Evolutionary conservation across 2,888 invertebrate genomes (phyloP).

Genomic region (Lycia hirtaria): DNA sequence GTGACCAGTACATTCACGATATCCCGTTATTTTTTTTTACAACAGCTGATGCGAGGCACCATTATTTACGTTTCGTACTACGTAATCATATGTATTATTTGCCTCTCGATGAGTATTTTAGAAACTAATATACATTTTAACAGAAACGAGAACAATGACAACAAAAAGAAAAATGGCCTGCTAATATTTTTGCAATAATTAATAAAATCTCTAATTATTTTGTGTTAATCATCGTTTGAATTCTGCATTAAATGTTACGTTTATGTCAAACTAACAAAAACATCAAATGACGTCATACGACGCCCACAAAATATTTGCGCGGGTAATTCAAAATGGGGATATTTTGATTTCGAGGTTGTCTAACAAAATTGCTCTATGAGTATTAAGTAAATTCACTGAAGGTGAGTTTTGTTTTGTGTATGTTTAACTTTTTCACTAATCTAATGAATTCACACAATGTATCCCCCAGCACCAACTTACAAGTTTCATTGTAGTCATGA

Average conservation of each 20-base stretch:
- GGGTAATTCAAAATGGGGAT: slow-evolving; percentile 56
- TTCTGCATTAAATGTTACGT: slow-evolving; percentile 40
- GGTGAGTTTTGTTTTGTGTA: no score
- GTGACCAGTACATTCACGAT: slow-evolving; percentile 81
- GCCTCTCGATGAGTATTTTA: not conserved
- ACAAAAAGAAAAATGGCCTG: no score
- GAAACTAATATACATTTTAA: not conserved
- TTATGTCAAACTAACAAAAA: slow-evolving; percentile 43
- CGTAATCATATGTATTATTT: not conserved
- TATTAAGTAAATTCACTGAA: no score
- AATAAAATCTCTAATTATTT: not conserved
- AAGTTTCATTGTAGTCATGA: no score
- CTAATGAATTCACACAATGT: no score
- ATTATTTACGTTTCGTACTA: slow-evolving; percentile 57
- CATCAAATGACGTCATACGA: slow-evolving; percentile 63
- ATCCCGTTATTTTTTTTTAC: slow-evolving; percentile 83
- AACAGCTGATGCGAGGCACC: slow-evolving; percentile 80
- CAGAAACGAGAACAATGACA: no score
- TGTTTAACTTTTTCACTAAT: no score
- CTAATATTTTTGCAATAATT: not conserved
- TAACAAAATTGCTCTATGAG: no score
- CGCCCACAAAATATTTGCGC: slow-evolving; percentile 51
- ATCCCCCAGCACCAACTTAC: no score
- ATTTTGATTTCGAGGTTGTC: slow-evolving; percentile 9
- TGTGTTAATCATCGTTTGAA: not conserved